A percentile compares a stretch with the other conserved stretches of the same genome.
These are phyloP conservation scores for Anguilla pacifica DNA, from an alignment of 2,797 vertebrate genomes.

Conservation along the genomic window DNA sequence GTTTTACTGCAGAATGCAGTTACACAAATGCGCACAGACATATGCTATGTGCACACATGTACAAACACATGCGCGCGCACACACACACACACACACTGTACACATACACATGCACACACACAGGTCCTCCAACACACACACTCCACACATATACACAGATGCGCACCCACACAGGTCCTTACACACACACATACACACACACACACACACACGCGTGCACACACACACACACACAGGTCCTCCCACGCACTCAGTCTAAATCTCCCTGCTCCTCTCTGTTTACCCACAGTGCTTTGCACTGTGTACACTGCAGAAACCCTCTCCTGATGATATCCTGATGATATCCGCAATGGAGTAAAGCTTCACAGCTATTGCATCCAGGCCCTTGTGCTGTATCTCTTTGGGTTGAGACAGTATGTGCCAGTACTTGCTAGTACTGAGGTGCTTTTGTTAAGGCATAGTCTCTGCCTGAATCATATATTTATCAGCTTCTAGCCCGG, in stretches of 20 bases:
- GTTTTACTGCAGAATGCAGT: constrained; percentile 45
- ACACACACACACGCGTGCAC: no score
- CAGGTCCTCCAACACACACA: neutral
- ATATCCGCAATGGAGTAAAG: neutral
- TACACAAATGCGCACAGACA: neutral
- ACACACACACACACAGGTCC: neutral
- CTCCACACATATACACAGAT: constrained; percentile 17
- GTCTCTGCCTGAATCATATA: neutral
- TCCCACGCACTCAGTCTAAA: neutral
- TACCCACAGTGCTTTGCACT: constrained; percentile 70
- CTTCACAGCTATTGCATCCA: neutral
- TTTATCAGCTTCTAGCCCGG: neutral
- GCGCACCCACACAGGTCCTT: no score
- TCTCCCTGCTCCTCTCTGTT: neutral
- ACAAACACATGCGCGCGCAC: neutral
- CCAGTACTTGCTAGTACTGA: no score
- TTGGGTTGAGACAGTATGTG: no score
- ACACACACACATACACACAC: no score
- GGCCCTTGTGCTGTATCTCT: no score
- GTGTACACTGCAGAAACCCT: neutral
- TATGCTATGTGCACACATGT: constrained; percentile 3
- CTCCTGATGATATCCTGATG: neutral
- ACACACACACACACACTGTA: neutral
- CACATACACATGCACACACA: neutral
- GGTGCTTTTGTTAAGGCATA: neutral